Conservation (phyloP, 2,888 invertebrate species). For the Xylocampa areola region DNA sequence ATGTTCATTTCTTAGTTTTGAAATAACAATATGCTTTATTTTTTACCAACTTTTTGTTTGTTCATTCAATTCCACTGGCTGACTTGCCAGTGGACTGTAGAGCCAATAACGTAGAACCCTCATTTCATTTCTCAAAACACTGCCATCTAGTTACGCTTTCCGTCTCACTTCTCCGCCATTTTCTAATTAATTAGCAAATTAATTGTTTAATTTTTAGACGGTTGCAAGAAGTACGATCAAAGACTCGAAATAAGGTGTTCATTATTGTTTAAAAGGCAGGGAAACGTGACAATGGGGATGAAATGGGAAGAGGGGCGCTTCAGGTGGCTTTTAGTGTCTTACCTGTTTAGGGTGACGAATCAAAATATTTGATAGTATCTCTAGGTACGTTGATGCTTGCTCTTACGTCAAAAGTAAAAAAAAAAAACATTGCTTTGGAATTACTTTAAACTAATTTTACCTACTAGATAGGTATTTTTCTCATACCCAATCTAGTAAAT, state of each 20-base stretch:
- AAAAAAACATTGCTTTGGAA: too few species aligned
- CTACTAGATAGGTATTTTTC: too few species aligned
- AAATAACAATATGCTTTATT: too few species aligned
- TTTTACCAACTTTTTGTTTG: too few species aligned
- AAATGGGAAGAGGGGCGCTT: constrained; percentile 29
- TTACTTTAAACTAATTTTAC: too few species aligned
- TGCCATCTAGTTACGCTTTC: constrained; percentile 19
- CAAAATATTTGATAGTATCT: neutral
- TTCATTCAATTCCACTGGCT: too few species aligned
- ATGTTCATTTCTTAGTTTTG: too few species aligned
- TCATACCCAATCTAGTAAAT: too few species aligned
- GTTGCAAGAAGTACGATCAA: constrained; percentile 47
- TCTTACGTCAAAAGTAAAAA: neutral
- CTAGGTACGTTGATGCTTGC: neutral
- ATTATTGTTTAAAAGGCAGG: constrained; percentile 51
- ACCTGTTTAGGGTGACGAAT: constrained; percentile 9
- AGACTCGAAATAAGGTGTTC: constrained; percentile 52
- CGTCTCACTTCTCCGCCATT: constrained; percentile 24
- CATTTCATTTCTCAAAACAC: constrained; percentile 27
- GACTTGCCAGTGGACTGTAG: too few species aligned
- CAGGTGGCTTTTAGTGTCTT: constrained; percentile 39
- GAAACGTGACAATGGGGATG: constrained; percentile 34
- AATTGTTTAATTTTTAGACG: constrained; percentile 44
- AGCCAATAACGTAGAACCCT: constrained; percentile 2
- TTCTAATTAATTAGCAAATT: constrained; percentile 44